phyloP scores from a whole-genome alignment of 2,113 vertebrate species.

The Zeus faber region DNA sequence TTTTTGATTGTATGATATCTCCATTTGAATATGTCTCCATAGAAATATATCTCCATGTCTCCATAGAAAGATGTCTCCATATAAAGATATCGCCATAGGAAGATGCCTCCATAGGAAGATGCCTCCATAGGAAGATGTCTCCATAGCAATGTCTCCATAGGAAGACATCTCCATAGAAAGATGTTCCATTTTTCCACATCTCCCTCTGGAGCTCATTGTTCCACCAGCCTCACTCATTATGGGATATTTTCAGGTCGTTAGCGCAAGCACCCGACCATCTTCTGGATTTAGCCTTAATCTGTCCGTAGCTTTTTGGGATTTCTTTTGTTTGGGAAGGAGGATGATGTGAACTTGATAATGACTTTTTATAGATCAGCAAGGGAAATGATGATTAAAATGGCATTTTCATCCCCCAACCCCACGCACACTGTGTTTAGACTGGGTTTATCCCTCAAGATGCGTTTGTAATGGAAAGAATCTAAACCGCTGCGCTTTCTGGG shows the following conservation, averaged over 20 bases:
- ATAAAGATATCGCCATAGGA: too few species aligned
- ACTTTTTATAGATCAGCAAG: conserved; percentile 32
- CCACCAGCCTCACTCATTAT: conserved; percentile 57
- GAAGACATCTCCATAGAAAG: conserved; percentile 31
- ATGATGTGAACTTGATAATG: conserved; percentile 56
- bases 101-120: too few species aligned
- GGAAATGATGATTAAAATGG: conserved; percentile 22
- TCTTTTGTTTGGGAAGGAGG: conserved; percentile 56
- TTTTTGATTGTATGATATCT: too few species aligned
- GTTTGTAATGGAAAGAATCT: neutral
- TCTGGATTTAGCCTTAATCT: conserved; percentile 61
- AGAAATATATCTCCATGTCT: too few species aligned
- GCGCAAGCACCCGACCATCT: conserved; percentile 59
- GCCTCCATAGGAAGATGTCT: too few species aligned
- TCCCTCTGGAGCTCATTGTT: conserved; percentile 36
- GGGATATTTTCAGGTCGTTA: conserved; percentile 62
- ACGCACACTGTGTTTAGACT: neutral
- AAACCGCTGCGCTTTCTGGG: neutral
- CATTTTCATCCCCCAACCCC: conserved; percentile 2
- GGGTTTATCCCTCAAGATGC: neutral
- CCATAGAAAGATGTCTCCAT: too few species aligned
- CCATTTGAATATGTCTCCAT: too few species aligned
- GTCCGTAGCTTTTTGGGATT: conserved; percentile 57
- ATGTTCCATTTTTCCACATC: too few species aligned
- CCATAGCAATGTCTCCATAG: too few species aligned